A percentile compares a stretch with the other conserved stretches of the same genome.
Evolutionary conservation across 2,113 vertebrate genomes (phyloP).

Genomic region (Lutjanus erythropterus): DNA sequence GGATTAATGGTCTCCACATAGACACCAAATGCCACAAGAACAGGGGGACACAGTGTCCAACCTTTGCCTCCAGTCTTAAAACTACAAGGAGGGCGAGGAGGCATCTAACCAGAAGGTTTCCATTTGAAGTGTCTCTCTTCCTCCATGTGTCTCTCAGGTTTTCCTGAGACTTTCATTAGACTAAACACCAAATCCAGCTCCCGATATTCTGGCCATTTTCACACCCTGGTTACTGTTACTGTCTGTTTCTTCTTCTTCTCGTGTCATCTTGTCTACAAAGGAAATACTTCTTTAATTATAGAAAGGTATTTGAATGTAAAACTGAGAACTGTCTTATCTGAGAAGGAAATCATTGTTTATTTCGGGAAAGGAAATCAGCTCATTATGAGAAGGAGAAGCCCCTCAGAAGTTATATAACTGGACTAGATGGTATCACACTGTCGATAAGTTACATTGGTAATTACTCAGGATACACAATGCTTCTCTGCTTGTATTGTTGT

Average conservation of each 20-base stretch:
- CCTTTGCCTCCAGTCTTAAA: not conserved
- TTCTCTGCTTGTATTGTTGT: too few relatives aligned
- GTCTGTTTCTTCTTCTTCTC: not conserved
- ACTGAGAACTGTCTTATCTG: not conserved
- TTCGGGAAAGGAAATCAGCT: slow-evolving; percentile 15
- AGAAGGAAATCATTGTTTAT: slow-evolving; percentile 11
- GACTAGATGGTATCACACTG: not conserved
- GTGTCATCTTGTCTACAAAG: slow-evolving; percentile 2
- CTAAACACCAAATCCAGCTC: not conserved
- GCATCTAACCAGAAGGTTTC: not conserved
- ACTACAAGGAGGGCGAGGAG: not conserved
- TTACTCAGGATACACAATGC: not conserved
- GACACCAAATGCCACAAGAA: slow-evolving; percentile 3
- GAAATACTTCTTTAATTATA: slow-evolving; percentile 9
- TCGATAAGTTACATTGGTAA: not conserved
- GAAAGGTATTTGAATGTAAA: not conserved
- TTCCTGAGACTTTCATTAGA: not conserved
- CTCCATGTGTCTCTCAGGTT: not conserved
- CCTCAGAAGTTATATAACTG: not conserved
- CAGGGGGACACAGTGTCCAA: not conserved
- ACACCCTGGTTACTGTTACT: not conserved
- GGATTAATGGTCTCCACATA: slow-evolving; percentile 20
- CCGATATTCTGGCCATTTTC: not conserved
- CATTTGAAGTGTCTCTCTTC: not conserved
- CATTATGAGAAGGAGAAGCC: slow-evolving; percentile 14